Conservation (phyloP, 2,797 vertebrate species). For the Myripristis jacobus region DNA sequence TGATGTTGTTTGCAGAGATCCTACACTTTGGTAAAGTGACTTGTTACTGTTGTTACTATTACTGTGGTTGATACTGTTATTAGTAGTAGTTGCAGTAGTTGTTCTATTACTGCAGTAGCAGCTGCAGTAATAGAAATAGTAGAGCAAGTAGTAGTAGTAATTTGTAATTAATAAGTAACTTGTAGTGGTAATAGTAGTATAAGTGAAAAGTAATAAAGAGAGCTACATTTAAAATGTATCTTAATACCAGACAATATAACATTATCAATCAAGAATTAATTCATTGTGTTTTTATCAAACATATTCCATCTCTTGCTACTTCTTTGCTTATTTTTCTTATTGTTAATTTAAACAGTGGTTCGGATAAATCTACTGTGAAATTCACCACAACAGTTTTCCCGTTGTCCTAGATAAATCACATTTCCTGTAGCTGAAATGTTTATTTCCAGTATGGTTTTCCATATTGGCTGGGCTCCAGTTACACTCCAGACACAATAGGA, state of each 20-base stretch:
- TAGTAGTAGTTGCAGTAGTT: background rate
- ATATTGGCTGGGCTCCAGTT: constrained; percentile 60
- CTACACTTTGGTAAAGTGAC: constrained; percentile 27
- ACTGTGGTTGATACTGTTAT: background rate
- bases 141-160: constrained; percentile 7
- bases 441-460: constrained; percentile 68
- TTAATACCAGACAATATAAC: background rate
- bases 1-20: constrained; percentile 46
- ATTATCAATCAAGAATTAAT: background rate
- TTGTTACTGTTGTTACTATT: background rate
- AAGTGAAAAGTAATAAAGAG: no score
- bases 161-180: no score
- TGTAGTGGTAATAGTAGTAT: no score
- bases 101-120: constrained; percentile 28
- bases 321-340: background rate
- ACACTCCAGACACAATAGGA: constrained; percentile 81
- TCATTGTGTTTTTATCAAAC: background rate
- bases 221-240: background rate
- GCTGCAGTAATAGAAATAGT: constrained; percentile 5
- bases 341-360: background rate
- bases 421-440: constrained; percentile 51
- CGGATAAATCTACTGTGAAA: constrained; percentile 40
- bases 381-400: background rate
- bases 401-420: constrained; percentile 26
- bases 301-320: background rate